Percentiles rank a stretch among this genome's conserved stretches.
phyloP scores from a whole-genome alignment of 2,113 vertebrate genomes.

The Ginglymostoma cirratum region DNA sequence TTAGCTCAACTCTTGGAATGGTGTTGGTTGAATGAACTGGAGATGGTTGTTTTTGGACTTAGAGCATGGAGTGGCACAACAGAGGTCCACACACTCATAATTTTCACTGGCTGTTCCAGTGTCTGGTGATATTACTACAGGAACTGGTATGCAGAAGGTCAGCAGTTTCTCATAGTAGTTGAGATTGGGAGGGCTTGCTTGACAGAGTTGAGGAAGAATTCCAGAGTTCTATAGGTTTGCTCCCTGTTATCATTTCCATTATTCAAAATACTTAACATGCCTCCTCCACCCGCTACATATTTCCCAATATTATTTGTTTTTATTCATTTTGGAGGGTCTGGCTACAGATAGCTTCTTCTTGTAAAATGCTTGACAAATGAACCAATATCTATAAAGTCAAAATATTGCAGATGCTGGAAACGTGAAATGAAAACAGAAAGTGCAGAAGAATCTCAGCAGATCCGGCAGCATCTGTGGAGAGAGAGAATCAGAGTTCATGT shows the following conservation, averaged over 20 bases:
- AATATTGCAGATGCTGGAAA: too few relatives aligned
- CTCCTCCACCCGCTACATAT: too few relatives aligned
- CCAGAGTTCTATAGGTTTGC: background rate
- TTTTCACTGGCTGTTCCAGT: background rate
- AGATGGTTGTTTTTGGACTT: background rate
- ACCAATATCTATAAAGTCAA: background rate
- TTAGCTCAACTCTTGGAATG: background rate
- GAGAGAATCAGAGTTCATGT: too few relatives aligned
- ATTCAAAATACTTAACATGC: too few relatives aligned
- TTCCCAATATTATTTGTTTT: background rate
- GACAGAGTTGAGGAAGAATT: background rate
- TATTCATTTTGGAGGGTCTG: background rate
- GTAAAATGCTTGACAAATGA: too few relatives aligned
- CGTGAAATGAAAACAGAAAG: too few relatives aligned
- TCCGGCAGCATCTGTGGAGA: too few relatives aligned
- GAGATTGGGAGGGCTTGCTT: background rate
- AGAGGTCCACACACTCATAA: background rate
- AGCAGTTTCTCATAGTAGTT: background rate
- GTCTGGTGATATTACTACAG: background rate
- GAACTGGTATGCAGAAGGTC: background rate
- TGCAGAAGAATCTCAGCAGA: too few relatives aligned
- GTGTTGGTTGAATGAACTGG: background rate
- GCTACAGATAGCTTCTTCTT: background rate
- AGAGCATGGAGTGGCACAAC: background rate
- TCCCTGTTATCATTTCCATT: background rate